Base-by-base conservation (phyloP, 2,888 invertebrate species). In the Heliconius aoede region DNA sequence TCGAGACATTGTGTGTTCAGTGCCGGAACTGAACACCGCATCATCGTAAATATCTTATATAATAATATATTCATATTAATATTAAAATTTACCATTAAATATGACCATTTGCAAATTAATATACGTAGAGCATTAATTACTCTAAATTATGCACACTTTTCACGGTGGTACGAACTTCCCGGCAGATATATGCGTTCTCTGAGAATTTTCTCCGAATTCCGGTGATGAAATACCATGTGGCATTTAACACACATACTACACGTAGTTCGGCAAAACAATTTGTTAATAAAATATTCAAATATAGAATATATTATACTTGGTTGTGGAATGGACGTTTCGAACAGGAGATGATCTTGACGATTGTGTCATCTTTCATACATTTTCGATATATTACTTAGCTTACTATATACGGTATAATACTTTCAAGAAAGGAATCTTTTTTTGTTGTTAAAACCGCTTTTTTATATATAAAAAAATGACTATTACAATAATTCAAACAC, bases 61-160 rank as follows among this genome's bases (percentile, higher is more conserved):
- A n/a, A n/a, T n/a, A 28, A 30, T 7, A 30, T 30, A 30, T 21
- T 30, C 18, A 30, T 21, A 3, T 62, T 24, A 26, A 72, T 61
- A 40, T 30, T 40, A 32, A 32, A 5, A 46, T 55, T 8, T 30
- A 18, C 28, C 9, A n/a, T 18, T 62, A 8, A 21, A 30, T 62
- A 62, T 62, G 3, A 62, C 62, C 9, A 30, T 21, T 26, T 26
- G 26, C 72, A 62, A 64, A 78, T 78, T 78, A 75, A 62, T 64
- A 67, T 36, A 73, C 30, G 40, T 21, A n/a, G n/a, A n/a, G n/a
- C n/a, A n/a, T n/a, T n/a, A n/a, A n/a, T n/a, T n/a, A n/a, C n/a
- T n/a, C n/a, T n/a, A n/a, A n/a, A n/a, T n/a, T n/a, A 26, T 76
- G 65, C 62, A 72, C 69, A 60, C 69, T 78, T 78, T 71, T 64